A percentile compares a stretch with the other conserved stretches of the same genome.
These are phyloP conservation scores for Myanophis thanlyinensis DNA, from an alignment of 2,113 vertebrate genomes.

Conservation along the genomic window DNA sequence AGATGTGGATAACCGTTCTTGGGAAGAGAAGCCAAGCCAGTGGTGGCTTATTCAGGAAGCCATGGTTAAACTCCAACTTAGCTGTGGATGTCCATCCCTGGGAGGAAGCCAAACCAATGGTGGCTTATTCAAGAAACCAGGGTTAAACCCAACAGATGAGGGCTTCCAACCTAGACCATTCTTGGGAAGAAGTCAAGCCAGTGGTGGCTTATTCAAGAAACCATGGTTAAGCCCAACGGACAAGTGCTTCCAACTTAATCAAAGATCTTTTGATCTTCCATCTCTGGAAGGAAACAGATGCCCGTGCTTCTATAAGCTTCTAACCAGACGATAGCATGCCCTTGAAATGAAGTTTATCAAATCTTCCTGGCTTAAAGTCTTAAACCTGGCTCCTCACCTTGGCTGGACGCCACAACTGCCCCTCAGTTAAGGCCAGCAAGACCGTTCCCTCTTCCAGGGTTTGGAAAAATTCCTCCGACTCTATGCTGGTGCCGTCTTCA, in stretches of 20 bases:
- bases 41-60: too few species aligned
- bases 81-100: not conserved
- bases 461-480: slow-evolving; percentile 87
- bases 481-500: slow-evolving; percentile 87
- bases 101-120: not conserved
- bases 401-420: slow-evolving; percentile 78
- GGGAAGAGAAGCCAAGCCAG: too few species aligned
- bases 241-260: too few species aligned
- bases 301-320: not conserved
- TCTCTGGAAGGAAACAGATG: not conserved
- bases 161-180: too few species aligned
- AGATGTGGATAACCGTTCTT: too few species aligned
- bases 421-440: slow-evolving; percentile 84
- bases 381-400: slow-evolving; percentile 57
- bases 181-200: too few species aligned
- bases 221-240: too few species aligned
- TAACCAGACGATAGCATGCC: not conserved
- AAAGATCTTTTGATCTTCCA: too few species aligned
- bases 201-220: too few species aligned
- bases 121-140: too few species aligned
- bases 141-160: too few species aligned
- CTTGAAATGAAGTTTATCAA: not conserved
- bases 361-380: not conserved
- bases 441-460: slow-evolving; percentile 77
- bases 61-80: too few species aligned